Conservation (phyloP, 2,797 vertebrate species). For the Phoeniculus purpureus region DNA sequence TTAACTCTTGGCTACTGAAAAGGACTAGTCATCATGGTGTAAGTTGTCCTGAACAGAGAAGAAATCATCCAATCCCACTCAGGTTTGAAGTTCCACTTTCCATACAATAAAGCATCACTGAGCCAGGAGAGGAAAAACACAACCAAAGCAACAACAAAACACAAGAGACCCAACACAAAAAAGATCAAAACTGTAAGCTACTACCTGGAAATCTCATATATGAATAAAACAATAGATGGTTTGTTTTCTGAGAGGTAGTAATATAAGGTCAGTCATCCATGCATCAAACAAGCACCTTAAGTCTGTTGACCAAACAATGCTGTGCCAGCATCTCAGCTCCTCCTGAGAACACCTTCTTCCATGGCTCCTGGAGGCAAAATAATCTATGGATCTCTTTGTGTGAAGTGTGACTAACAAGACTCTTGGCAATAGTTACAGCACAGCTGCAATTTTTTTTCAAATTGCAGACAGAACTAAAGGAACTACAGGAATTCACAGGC, state of each 20-base stretch:
- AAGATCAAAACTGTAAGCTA: not conserved
- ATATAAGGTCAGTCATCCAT: not conserved
- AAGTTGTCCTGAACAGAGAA: not conserved
- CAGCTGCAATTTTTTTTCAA: not conserved
- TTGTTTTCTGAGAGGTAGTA: slow-evolving; percentile 8
- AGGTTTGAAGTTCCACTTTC: not conserved
- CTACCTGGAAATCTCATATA: not conserved
- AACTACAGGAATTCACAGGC: not conserved
- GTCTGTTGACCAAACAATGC: not conserved
- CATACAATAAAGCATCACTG: not conserved
- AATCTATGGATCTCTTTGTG: not conserved
- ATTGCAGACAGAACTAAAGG: not conserved
- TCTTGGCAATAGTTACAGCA: not conserved
- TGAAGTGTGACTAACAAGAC: not conserved
- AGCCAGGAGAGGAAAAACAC: not conserved
- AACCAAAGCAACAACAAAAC: not conserved
- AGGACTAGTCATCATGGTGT: not conserved
- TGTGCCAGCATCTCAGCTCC: not conserved
- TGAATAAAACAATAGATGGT: not conserved
- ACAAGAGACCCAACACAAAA: not conserved
- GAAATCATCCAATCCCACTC: not conserved
- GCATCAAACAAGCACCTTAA: not conserved
- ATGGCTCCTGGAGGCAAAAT: not conserved
- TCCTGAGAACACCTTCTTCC: not conserved
- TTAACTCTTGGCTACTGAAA: not conserved